A percentile compares a stretch with the other conserved stretches of the same genome.
These are phyloP conservation scores for Tetrapedia diversipes DNA, from an alignment of 2,888 invertebrate species.

Conservation along the genomic window DNA sequence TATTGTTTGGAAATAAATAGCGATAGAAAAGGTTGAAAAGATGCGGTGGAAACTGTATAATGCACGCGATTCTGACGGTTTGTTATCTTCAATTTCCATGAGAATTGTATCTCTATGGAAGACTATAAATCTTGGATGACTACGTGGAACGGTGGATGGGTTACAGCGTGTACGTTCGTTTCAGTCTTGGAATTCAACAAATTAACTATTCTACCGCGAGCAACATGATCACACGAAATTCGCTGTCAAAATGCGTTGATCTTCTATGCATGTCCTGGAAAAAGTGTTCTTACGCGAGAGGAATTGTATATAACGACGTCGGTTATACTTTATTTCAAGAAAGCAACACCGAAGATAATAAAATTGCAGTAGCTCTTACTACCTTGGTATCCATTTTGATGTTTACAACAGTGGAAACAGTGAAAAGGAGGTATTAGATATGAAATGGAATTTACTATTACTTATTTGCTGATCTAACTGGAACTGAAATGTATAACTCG, in stretches of 20 bases:
- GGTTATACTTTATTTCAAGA: background rate
- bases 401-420: too few species aligned
- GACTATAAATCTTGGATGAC: constrained; percentile 8
- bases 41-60: background rate
- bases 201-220: constrained; percentile 39
- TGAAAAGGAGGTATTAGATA: too few species aligned
- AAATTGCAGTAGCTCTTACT: too few species aligned
- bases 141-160: background rate
- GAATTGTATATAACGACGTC: too few species aligned
- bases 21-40: background rate
- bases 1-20: background rate
- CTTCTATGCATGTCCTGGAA: constrained; percentile 26
- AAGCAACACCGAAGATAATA: background rate
- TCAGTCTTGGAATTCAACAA: constrained; percentile 31
- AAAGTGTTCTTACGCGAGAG: background rate
- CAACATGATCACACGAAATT: constrained; percentile 19
- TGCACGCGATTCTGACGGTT: background rate
- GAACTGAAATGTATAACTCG: too few species aligned
- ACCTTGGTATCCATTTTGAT: too few species aligned
- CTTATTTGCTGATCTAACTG: too few species aligned
- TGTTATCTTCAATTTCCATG: background rate
- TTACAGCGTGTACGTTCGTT: constrained; percentile 14
- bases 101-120: constrained; percentile 1
- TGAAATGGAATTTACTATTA: too few species aligned
- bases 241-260: constrained; percentile 34